Conservation (phyloP, 1,140 invertebrate species). For the Platorchestia sp. region DNA sequence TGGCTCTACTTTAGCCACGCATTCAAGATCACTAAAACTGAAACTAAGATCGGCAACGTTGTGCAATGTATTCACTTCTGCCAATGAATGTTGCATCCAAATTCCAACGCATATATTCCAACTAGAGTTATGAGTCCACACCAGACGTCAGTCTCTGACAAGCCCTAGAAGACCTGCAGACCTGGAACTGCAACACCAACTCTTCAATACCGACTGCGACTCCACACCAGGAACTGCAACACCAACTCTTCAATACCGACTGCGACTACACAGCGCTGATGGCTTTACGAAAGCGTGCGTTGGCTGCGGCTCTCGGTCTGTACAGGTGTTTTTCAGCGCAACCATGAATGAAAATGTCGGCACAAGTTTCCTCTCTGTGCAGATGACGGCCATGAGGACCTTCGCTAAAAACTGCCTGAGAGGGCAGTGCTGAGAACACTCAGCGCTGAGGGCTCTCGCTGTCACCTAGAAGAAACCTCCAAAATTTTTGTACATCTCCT, state of each 20-base stretch:
- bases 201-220: not conserved
- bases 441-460: conserved; percentile 7
- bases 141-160: not conserved
- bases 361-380: not conserved
- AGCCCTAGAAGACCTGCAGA: not conserved
- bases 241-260: not conserved
- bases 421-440: conserved; percentile 10
- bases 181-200: not conserved
- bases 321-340: not conserved
- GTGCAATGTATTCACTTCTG: no score
- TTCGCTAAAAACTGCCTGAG: not conserved
- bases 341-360: not conserved
- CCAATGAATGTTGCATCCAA: no score
- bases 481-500: not conserved
- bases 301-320: not conserved
- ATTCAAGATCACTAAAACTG: not conserved
- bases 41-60: not conserved
- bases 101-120: not conserved
- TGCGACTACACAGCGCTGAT: not conserved
- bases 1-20: not conserved
- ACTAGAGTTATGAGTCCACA: not conserved
- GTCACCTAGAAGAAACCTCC: conserved; percentile 10
- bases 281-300: not conserved
- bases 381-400: not conserved
- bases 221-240: no score